A percentile compares a stretch with the other conserved stretches of the same genome.
Evolutionary conservation across 2,888 invertebrate genomes (phyloP).

Genomic region (Cryptus armator): DNA sequence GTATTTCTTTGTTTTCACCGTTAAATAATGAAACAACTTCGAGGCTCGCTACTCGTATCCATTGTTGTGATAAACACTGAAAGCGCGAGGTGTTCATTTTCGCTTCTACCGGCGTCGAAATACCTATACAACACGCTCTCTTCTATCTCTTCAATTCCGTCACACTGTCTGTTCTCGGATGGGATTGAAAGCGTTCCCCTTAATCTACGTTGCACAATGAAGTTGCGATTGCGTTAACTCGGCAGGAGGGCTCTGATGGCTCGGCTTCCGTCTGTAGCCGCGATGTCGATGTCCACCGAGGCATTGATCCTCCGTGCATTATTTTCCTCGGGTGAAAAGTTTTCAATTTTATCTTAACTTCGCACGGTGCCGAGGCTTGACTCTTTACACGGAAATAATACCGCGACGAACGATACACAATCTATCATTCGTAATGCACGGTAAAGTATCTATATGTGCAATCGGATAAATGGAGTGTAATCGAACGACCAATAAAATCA

Average conservation of each 20-base stretch:
- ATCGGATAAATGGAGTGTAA: neutral
- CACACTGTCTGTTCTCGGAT: conserved; percentile 53
- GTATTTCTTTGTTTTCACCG: conserved; percentile 63
- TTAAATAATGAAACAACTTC: conserved; percentile 56
- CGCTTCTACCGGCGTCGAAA: conserved; percentile 37
- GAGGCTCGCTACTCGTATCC: conserved; percentile 41
- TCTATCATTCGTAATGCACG: neutral
- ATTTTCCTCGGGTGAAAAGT: neutral
- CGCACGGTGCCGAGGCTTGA: neutral
- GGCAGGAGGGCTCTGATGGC: conserved; percentile 25
- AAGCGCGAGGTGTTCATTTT: conserved; percentile 56
- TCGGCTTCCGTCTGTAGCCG: neutral
- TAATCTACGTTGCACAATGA: conserved; percentile 59
- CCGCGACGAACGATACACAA: neutral
- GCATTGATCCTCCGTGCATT: neutral
- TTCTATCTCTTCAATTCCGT: conserved; percentile 14
- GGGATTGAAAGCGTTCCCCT: conserved; percentile 67
- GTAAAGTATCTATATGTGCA: neutral
- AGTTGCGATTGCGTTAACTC: conserved; percentile 51
- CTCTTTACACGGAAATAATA: conserved; percentile 1
- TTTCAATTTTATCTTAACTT: conserved; percentile 29
- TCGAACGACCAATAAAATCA: conserved; percentile 8
- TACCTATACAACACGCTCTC: conserved; percentile 32
- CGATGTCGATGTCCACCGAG: conserved; percentile 13
- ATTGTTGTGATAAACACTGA: conserved; percentile 35